Conservation (phyloP, 1,140 invertebrate genomes). For the Charaxes varanes region DNA sequence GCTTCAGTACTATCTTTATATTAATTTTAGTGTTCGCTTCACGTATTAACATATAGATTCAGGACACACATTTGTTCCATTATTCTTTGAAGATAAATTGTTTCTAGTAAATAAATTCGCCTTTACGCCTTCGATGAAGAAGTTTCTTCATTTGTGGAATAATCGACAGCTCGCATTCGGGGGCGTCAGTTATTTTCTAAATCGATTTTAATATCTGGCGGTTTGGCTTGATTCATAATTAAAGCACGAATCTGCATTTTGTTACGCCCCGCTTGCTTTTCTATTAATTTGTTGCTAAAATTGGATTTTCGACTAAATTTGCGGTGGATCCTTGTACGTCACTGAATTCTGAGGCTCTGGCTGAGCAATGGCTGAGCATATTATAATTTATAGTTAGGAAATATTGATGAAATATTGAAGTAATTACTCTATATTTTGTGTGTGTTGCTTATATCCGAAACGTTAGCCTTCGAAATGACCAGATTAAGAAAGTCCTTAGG, state of each 20-base stretch:
- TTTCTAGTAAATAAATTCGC: conserved; percentile 14
- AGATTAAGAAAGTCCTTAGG: too few species aligned
- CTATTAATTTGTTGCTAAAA: conserved; percentile 10
- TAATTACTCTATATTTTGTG: too few species aligned
- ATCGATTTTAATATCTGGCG: conserved; percentile 19
- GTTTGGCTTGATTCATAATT: conserved; percentile 17
- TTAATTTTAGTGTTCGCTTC: too few species aligned
- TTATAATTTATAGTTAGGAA: too few species aligned
- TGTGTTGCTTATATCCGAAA: too few species aligned
- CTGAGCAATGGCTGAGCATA: too few species aligned
- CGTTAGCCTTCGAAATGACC: too few species aligned
- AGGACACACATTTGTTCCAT: neutral
- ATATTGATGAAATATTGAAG: too few species aligned
- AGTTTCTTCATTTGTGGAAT: conserved; percentile 18
- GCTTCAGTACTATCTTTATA: neutral
- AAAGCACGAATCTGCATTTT: conserved; percentile 20
- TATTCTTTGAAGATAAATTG: conserved; percentile 8
- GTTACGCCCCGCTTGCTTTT: conserved; percentile 7
- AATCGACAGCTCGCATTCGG: conserved; percentile 13
- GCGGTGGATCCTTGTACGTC: neutral
- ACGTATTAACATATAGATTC: too few species aligned
- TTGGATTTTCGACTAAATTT: conserved; percentile 1
- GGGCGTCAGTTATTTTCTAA: conserved; percentile 19
- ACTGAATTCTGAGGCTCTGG: neutral
- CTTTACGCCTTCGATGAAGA: conserved; percentile 9